Percentiles rank a stretch among this genome's conserved stretches.
These are phyloP conservation scores for Pituophis catenifer DNA, from an alignment of 2,113 vertebrate genomes.

Conservation along the genomic window DNA sequence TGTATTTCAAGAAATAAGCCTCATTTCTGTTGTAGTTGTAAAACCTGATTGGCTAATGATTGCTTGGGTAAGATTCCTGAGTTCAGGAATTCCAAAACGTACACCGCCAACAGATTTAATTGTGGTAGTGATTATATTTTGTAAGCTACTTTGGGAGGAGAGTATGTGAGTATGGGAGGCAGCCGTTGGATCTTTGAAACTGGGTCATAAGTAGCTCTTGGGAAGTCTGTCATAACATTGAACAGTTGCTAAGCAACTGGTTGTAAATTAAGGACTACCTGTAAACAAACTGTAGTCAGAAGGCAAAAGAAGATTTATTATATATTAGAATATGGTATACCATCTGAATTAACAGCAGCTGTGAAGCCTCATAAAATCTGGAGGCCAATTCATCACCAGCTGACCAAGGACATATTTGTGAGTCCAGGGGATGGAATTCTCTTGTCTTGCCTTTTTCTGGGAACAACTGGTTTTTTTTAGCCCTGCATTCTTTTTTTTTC, in stretches of 20 bases:
- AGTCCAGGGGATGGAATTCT: not conserved
- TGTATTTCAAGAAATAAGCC: not conserved
- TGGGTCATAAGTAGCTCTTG: not conserved
- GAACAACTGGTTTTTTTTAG: too few species aligned
- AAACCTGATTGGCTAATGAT: not conserved
- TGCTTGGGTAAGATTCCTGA: not conserved
- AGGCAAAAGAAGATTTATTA: not conserved
- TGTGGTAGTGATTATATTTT: not conserved
- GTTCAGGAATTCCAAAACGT: not conserved
- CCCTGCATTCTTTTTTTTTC: slow-evolving; percentile 16
- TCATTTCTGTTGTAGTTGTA: not conserved
- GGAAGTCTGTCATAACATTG: not conserved
- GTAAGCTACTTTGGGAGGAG: not conserved
- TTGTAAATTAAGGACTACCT: not conserved
- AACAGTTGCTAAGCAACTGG: not conserved
- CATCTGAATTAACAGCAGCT: not conserved
- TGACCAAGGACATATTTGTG: not conserved
- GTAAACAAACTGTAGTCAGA: not conserved
- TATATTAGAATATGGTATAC: not conserved
- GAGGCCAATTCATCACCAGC: not conserved
- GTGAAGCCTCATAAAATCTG: not conserved
- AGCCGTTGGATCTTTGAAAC: not conserved
- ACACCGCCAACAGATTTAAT: not conserved
- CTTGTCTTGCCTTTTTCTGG: not conserved
- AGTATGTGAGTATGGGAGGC: not conserved